Evolutionary conservation across 2,797 vertebrate genomes (phyloP).

Genomic region (Centropyge bicolor): DNA sequence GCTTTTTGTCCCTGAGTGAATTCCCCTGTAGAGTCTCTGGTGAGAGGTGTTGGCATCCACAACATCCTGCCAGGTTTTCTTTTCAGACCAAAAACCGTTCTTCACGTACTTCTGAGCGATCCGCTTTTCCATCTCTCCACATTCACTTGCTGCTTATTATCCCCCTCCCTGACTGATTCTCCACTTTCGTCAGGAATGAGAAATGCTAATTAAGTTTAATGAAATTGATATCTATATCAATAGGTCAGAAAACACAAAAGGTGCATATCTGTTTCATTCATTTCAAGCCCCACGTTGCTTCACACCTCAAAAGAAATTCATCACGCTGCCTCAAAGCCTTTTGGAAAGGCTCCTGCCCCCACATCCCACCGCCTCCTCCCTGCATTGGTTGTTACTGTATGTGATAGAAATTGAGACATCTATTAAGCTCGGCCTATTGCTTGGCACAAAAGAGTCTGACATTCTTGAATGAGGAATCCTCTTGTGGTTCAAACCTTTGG

Average conservation of each 20-base stretch:
- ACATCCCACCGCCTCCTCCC: slow-evolving; percentile 50
- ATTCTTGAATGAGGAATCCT: slow-evolving; percentile 79
- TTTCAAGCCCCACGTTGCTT: slow-evolving; percentile 69
- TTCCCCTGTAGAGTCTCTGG: slow-evolving; percentile 82
- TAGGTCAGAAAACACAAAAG: slow-evolving; percentile 80
- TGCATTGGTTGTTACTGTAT: slow-evolving; percentile 75
- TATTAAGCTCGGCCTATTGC: slow-evolving; percentile 79
- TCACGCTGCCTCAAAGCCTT: slow-evolving; percentile 73
- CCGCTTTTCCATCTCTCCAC: slow-evolving; percentile 41
- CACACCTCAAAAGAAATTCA: slow-evolving; percentile 81
- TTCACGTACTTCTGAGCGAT: slow-evolving; percentile 48
- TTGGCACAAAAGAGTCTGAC: slow-evolving; percentile 80
- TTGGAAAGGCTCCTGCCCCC: slow-evolving; percentile 68
- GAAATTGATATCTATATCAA: slow-evolving; percentile 82
- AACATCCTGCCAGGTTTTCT: slow-evolving; percentile 56
- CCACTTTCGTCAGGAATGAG: slow-evolving; percentile 68
- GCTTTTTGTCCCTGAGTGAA: slow-evolving; percentile 91
- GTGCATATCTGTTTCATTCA: slow-evolving; percentile 77
- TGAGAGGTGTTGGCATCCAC: slow-evolving; percentile 58
- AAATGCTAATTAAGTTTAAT: slow-evolving; percentile 81
- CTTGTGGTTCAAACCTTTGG: slow-evolving; percentile 73
- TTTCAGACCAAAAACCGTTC: slow-evolving; percentile 46
- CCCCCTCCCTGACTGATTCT: slow-evolving; percentile 48
- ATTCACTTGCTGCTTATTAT: slow-evolving; percentile 62
- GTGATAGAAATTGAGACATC: slow-evolving; percentile 83